A percentile compares a stretch with the other conserved stretches of the same genome.
These are phyloP conservation scores for Potamilus streckersoni DNA, from an alignment of 1,140 invertebrate species.

Conservation along the genomic window DNA sequence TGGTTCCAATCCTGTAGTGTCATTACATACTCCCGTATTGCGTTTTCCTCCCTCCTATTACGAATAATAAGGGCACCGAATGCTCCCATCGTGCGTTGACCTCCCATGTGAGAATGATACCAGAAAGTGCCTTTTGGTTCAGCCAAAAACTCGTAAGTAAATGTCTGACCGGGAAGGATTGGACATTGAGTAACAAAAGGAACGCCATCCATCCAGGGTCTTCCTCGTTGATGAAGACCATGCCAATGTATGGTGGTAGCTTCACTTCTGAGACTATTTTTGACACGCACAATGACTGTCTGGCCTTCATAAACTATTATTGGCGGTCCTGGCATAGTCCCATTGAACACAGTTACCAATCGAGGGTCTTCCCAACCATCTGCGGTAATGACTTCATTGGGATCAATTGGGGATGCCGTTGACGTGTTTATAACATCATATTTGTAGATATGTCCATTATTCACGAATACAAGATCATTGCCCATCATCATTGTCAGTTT, in stretches of 20 bases:
- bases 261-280: conserved; percentile 84
- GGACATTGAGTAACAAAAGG: conserved; percentile 92
- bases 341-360: conserved; percentile 48
- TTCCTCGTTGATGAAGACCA: conserved; percentile 83
- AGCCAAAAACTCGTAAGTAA: conserved; percentile 80
- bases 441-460: conserved; percentile 47
- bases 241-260: conserved; percentile 90
- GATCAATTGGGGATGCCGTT: conserved; percentile 28
- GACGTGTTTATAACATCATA: conserved; percentile 44
- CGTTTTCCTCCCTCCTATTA: conserved; percentile 5
- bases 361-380: conserved; percentile 52
- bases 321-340: conserved; percentile 55
- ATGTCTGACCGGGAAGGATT: conserved; percentile 84
- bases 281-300: conserved; percentile 85
- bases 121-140: conserved; percentile 57
- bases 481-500: conserved; percentile 50
- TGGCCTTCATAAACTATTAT: conserved; percentile 86
- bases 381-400: conserved; percentile 46
- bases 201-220: conserved; percentile 91
- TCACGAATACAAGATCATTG: conserved; percentile 28
- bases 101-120: conserved; percentile 63
- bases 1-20: conserved; percentile 57
- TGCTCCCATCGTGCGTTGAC: conserved; percentile 52
- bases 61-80: conserved; percentile 53
- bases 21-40: conserved; percentile 39